A percentile compares a stretch with the other conserved stretches of the same genome.
These are phyloP conservation scores for Acanthosoma haemorrhoidale DNA, from an alignment of 2,888 invertebrate species.

Conservation along the genomic window DNA sequence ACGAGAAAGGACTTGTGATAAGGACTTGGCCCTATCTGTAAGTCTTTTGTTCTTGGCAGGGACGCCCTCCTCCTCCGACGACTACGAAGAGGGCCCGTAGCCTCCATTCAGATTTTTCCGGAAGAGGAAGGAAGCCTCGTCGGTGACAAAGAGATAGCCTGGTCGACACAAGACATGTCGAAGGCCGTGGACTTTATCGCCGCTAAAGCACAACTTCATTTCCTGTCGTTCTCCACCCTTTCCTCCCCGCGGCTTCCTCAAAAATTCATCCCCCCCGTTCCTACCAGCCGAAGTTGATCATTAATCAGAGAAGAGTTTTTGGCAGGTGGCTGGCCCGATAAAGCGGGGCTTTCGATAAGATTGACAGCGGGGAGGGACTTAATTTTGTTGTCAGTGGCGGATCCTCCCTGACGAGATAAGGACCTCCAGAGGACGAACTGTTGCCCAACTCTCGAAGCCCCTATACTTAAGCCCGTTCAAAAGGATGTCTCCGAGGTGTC, in stretches of 20 bases:
- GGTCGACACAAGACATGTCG: slow-evolving; percentile 16
- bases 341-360: slow-evolving; percentile 7
- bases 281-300: slow-evolving; percentile 20
- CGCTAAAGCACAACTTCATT: slow-evolving; percentile 15
- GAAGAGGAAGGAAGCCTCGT: slow-evolving; percentile 23
- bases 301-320: slow-evolving; percentile 31
- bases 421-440: background rate
- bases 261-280: background rate
- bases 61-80: background rate
- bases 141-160: slow-evolving; percentile 14
- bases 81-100: background rate
- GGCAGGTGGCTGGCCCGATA: slow-evolving; percentile 24
- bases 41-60: slow-evolving; percentile 7
- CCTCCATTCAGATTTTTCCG: slow-evolving; percentile 28
- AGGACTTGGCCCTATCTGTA: background rate
- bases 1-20: background rate
- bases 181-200: slow-evolving; percentile 19
- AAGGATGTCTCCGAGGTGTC: background rate
- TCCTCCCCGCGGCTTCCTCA: background rate
- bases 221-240: background rate
- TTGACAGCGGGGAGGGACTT: slow-evolving; percentile 10
- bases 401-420: slow-evolving; percentile 17
- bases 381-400: background rate
- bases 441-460: background rate
- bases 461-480: slow-evolving; percentile 21